These are phyloP conservation scores for Lordiphosa fenestrarum DNA, from an alignment of 2,888 invertebrate species.

Conservation along the genomic window DNA sequence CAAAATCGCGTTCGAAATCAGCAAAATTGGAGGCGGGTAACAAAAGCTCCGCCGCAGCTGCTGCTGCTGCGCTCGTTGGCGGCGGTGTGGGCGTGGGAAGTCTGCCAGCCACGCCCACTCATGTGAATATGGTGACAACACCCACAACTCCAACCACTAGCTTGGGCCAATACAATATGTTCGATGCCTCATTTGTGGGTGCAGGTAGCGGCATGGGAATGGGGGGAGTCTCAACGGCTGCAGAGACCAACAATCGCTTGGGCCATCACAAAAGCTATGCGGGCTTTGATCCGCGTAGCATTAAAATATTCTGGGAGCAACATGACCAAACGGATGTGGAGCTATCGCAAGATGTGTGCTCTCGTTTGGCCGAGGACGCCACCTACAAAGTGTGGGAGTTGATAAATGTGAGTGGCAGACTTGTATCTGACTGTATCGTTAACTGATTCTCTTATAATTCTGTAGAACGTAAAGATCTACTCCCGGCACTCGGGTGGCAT, in stretches of 20 bases:
- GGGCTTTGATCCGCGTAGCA: slow-evolving; percentile 76
- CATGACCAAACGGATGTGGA: slow-evolving; percentile 79
- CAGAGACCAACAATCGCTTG: slow-evolving; percentile 38
- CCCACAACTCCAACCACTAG: slow-evolving; percentile 71
- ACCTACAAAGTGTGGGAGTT: slow-evolving; percentile 80
- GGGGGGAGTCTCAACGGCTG: slow-evolving; percentile 28
- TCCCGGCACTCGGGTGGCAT: slow-evolving; percentile 78
- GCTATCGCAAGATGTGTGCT: slow-evolving; percentile 75
- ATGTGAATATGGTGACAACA: slow-evolving; percentile 56
- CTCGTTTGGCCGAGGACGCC: slow-evolving; percentile 78
- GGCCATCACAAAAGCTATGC: slow-evolving; percentile 74
- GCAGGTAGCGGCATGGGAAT: slow-evolving; percentile 3
- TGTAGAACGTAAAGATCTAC: slow-evolving; percentile 79
- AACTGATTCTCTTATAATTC: neutral
- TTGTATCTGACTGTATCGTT: neutral
- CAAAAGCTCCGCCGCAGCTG: slow-evolving; percentile 27
- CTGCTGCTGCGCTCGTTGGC: slow-evolving; percentile 14
- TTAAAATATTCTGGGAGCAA: slow-evolving; percentile 80
- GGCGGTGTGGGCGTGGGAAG: slow-evolving; percentile 41
- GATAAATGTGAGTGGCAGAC: slow-evolving; percentile 68
- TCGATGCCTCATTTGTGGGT: slow-evolving; percentile 60
- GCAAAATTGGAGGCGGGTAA: slow-evolving; percentile 58
- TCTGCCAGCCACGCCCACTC: slow-evolving; percentile 44
- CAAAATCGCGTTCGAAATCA: slow-evolving; percentile 76
- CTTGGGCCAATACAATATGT: slow-evolving; percentile 54